Evolutionary conservation across 2,113 vertebrate genomes (phyloP), one percentile per base, ranked within the genome.

Genomic region (Martes martes): DNA sequence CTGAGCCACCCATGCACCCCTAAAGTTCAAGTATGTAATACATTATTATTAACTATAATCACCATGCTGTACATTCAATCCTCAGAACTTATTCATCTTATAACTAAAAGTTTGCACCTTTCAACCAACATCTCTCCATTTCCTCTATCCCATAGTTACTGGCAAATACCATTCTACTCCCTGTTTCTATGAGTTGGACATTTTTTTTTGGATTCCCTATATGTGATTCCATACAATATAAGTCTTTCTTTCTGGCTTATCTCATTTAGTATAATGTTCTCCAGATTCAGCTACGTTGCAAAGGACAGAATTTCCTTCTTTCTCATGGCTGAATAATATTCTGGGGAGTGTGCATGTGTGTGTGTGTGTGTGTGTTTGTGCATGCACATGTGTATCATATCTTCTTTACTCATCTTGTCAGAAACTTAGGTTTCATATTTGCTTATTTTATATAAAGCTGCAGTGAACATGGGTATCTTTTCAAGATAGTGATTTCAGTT

Each of bases 331-430:
- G 79, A 83, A 74, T 83, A 83, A 74, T 21, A 83, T 83, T 88
- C 61, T 31, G 45, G 6, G 16, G 7, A 24, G 18, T 47, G 71
- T 69, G 50, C 36, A 2, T 33, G 16, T 47, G 81, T 55, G 50
- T 15, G 36, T 2, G 5, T 2, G 7, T 33, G 36, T 1, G 4
- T 2, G 11, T 10, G 36, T 4, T 1, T 2, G 5, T 1, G 5
- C 36, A 16, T n/a, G 31, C 28, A 19, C 4, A 13, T 47, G 69
- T 57, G n/a, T 36, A 74, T 73, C 55, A 63, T 65, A 86, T 78
- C 73, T 78, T 78, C n/a, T 86, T 86, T 86, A 86, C 42, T 61
- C 14, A 67, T 55, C 76, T 71, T 23, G 13, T 63, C 24, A 19
- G 24, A 82, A 65, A 63, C 26, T 39, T 82, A 33, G 52, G 15